phyloP scores from a whole-genome alignment of 2,888 invertebrate genomes.

The Gisinianus flammeolus region DNA sequence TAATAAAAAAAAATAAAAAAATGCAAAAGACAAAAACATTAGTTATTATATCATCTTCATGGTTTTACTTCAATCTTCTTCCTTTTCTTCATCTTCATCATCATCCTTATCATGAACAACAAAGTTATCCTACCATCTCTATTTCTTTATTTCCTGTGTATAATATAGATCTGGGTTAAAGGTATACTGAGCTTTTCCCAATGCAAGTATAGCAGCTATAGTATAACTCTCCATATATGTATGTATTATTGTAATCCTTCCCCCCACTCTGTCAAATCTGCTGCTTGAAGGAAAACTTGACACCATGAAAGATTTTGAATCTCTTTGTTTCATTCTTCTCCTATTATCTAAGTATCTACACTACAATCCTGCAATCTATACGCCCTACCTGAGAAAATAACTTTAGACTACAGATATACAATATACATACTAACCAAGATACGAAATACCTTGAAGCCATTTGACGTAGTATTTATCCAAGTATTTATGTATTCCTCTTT shows the following conservation, averaged over 20 bases:
- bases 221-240: not conserved
- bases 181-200: not conserved
- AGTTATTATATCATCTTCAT: conserved; percentile 11
- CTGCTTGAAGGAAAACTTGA: conserved; percentile 18
- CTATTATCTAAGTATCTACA: not conserved
- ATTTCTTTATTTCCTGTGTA: not conserved
- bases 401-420: not conserved
- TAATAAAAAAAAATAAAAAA: conserved; percentile 57
- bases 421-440: not conserved
- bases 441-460: no score
- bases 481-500: not conserved
- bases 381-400: not conserved
- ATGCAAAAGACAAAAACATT: conserved; percentile 6
- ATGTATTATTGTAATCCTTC: not conserved
- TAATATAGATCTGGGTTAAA: not conserved
- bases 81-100: not conserved
- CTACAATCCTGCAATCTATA: not conserved
- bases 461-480: no score
- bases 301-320: not conserved
- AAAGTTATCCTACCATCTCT: not conserved
- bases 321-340: conserved; percentile 9
- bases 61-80: conserved; percentile 13
- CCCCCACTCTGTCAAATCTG: not conserved
- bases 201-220: not conserved
- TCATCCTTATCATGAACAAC: conserved; percentile 1